Evolutionary conservation across 2,113 vertebrate genomes (phyloP).

Genomic region (Rhineura floridana): DNA sequence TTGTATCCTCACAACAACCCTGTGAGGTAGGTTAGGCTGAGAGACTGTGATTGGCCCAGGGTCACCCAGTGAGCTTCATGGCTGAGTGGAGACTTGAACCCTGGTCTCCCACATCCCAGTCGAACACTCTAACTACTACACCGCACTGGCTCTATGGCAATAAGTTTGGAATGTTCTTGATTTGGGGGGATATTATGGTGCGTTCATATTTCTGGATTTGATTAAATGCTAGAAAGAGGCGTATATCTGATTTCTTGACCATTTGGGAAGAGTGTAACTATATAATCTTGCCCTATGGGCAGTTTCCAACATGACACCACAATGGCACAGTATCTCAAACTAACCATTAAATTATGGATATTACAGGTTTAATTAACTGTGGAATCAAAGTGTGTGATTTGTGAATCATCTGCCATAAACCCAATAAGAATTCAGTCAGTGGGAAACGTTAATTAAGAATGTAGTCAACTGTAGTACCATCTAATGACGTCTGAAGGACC

Average conservation of each 20-base stretch:
- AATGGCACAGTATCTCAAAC: not conserved
- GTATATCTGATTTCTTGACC: not conserved
- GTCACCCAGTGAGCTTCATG: too few relatives aligned
- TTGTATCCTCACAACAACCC: too few relatives aligned
- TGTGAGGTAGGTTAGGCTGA: too few relatives aligned
- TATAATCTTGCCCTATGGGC: not conserved
- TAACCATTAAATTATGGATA: not conserved
- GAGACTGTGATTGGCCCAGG: too few relatives aligned
- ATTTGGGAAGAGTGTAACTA: too few relatives aligned
- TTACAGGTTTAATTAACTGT: not conserved
- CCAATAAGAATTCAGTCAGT: not conserved
- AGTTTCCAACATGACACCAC: not conserved
- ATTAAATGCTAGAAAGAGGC: not conserved
- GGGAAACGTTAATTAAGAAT: not conserved
- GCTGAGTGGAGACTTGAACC: too few relatives aligned
- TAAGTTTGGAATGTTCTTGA: not conserved
- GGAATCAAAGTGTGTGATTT: not conserved
- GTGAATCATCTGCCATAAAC: not conserved
- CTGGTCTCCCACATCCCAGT: too few relatives aligned
- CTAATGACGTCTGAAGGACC: not conserved
- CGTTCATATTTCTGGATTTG: not conserved
- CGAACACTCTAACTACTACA: too few relatives aligned
- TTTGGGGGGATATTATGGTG: not conserved
- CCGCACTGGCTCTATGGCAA: too few relatives aligned
- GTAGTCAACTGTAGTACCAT: not conserved